Base-by-base conservation (phyloP, 2,113 vertebrate genomes). In the Callionymus lyra region DNA sequence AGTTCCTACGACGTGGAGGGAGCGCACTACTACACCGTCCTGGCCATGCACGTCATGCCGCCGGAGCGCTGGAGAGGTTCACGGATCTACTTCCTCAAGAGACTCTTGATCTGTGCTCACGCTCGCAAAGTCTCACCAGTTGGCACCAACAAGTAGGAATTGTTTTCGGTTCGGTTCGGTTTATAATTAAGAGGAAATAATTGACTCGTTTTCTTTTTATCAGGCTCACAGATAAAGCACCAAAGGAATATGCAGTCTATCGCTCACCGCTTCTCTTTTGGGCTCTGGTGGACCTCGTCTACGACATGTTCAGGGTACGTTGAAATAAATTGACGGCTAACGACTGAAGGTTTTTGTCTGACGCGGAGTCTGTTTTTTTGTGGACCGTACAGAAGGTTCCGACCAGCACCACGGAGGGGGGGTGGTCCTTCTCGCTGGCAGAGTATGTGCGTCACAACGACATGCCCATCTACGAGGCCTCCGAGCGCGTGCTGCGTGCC, bases 381-480 rank as follows among this genome's bases (percentile, higher is more conserved):
- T 17, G 15, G 8, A 19, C 12, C 39, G 11, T 32, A 1, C 58
- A 99, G 95, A 97, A 98, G 84, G 95, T 97, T 68, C 91, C 95
- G 76, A 92, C 91, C 67, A 97, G 93, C 74, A 98, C 93, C 89
- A 97, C 94, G 1, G 95, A 99, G 82, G 95, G 95, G 56, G 95
- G 95, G 84, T 99, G 95, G 95, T 98, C 95, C 84, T 99, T 91
- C 84, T 96, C 95, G 12, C 88, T 99, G 42, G 95, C 95, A 0
- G 95, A 98, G 44, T 97, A 94, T 70, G 91, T 99, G 60, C 85
- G 94, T 58, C 92, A 97, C 79, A 97, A 93, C 1, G 95, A 99
- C 86, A 98, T 99, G 93, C 94, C 94, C 50, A 93, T 99, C 82
- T 90, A 88, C 1, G 95, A 99, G 74, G 91, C 92, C 36, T 92